Conservation (phyloP, 2,888 invertebrate species). For the Watsonalla cultraria region DNA sequence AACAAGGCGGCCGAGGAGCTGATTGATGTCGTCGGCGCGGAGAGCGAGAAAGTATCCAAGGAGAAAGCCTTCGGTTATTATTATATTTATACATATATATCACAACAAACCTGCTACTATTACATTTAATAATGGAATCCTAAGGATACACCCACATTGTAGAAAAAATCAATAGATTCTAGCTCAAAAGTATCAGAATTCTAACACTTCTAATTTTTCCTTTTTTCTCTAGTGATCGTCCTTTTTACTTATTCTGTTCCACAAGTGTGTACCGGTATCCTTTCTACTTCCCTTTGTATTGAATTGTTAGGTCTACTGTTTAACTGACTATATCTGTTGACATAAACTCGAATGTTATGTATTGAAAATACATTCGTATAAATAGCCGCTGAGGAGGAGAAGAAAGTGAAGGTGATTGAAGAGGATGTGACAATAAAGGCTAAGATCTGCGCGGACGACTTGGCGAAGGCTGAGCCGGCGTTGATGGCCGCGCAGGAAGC, state of each 20-base stretch:
- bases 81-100: not conserved
- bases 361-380: conserved; percentile 1
- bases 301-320: not conserved
- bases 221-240: not conserved
- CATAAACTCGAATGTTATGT: not conserved
- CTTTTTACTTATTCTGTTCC: too few relatives aligned
- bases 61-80: conserved; percentile 87
- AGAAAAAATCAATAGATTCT: too few relatives aligned
- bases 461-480: conserved; percentile 95
- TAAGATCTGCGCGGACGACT: conserved; percentile 91
- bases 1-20: conserved; percentile 94
- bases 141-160: too few relatives aligned
- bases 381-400: conserved; percentile 89
- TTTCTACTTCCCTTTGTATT: not conserved
- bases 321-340: not conserved
- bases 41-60: conserved; percentile 93
- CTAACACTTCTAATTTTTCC: too few relatives aligned
- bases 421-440: conserved; percentile 92
- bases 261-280: too few relatives aligned
- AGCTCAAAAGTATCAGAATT: too few relatives aligned
- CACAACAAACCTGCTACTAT: too few relatives aligned
- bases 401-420: conserved; percentile 93
- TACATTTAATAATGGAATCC: too few relatives aligned
- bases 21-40: conserved; percentile 90
- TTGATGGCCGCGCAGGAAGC: conserved; percentile 93